Evolutionary conservation across 1,140 invertebrate species (phyloP).

Genomic region (Euwallacea similis): DNA sequence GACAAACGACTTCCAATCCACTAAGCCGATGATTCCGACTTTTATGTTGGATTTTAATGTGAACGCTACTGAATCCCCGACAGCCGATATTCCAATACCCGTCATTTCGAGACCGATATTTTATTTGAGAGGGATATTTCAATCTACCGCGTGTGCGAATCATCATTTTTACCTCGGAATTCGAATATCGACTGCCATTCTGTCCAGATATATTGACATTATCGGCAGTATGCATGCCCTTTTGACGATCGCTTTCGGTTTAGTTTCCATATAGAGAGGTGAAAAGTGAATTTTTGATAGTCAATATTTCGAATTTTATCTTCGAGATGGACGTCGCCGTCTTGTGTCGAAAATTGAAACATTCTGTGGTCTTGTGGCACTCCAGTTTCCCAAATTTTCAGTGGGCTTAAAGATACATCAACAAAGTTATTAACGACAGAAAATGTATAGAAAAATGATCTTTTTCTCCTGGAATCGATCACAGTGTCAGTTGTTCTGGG

Average conservation of each 20-base stretch:
- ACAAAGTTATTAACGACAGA: too few relatives aligned
- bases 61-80: constrained; percentile 15
- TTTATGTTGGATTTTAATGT: constrained; percentile 9
- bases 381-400: too few relatives aligned
- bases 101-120: constrained; percentile 25
- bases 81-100: constrained; percentile 18
- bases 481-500: too few relatives aligned
- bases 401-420: too few relatives aligned
- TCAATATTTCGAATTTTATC: constrained; percentile 16
- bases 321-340: background rate
- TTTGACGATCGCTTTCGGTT: constrained; percentile 16
- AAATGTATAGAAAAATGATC: too few relatives aligned
- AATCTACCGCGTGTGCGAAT: constrained; percentile 17
- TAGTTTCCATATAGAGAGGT: constrained; percentile 16
- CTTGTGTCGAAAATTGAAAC: too few relatives aligned
- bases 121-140: constrained; percentile 23
- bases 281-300: constrained; percentile 5
- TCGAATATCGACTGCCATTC: constrained; percentile 27
- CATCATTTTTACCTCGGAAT: constrained; percentile 22
- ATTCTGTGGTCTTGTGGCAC: too few relatives aligned
- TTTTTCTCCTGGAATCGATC: too few relatives aligned
- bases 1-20: constrained; percentile 23
- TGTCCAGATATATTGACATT: constrained; percentile 22
- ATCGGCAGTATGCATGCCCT: constrained; percentile 16
- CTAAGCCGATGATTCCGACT: constrained; percentile 19